phyloP scores from a whole-genome alignment of 2,888 invertebrate genomes.

The Malacosoma neustria region DNA sequence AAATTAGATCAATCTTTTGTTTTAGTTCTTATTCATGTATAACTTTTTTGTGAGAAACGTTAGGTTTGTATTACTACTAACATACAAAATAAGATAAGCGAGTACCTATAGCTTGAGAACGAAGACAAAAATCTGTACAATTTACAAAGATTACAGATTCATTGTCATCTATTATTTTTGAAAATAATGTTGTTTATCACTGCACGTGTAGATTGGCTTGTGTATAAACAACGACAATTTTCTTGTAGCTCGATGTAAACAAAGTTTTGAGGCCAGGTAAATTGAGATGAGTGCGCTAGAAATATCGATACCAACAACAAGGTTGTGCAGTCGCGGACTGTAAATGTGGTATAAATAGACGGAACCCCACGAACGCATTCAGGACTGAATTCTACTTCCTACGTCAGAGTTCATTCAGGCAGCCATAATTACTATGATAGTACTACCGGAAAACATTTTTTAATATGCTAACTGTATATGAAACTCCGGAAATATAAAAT shows the following conservation, averaged over 20 bases:
- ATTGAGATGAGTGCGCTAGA: background rate
- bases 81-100: too few relatives aligned
- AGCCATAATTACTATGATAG: background rate
- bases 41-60: too few relatives aligned
- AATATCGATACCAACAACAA: slow-evolving; percentile 30
- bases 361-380: slow-evolving; percentile 26
- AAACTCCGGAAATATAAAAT: too few relatives aligned
- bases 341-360: slow-evolving; percentile 63
- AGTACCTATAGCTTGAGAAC: too few relatives aligned
- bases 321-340: slow-evolving; percentile 40
- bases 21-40: too few relatives aligned
- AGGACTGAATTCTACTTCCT: slow-evolving; percentile 21
- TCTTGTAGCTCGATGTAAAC: background rate
- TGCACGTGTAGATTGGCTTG: background rate
- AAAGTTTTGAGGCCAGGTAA: background rate
- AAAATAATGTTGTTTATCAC: too few relatives aligned
- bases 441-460: background rate
- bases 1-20: too few relatives aligned
- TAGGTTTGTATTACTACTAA: too few relatives aligned
- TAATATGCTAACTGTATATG: too few relatives aligned
- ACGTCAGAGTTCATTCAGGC: slow-evolving; percentile 10
- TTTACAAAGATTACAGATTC: too few relatives aligned
- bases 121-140: too few relatives aligned
- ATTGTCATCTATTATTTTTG: too few relatives aligned
- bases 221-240: background rate